Base-by-base conservation (phyloP, 2,797 vertebrate genomes). In the Salarias fasciatus region DNA sequence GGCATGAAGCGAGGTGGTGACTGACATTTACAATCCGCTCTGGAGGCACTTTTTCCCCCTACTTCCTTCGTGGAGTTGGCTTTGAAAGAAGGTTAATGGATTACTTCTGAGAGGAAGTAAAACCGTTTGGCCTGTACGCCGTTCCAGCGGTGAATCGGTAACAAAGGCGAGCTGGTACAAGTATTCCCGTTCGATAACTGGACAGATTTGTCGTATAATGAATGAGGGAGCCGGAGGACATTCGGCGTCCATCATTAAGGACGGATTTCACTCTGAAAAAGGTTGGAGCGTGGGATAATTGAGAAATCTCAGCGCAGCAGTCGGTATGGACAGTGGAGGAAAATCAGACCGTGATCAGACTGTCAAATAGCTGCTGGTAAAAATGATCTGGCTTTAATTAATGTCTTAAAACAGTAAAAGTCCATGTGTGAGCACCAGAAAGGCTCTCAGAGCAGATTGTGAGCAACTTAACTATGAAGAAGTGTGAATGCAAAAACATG, bases 21-120 rank as follows among this genome's bases (percentile, higher is more conserved):
- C 31, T 36, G 60, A 55, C 59, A 40, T 36, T 53, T 15, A 53
- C 9, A 3, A 33, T 15, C 33, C 2, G 24, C 48, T 15, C 11
- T 18, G 5, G 31, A 51, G 41, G 30, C 33, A 46, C 1, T 58
- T 55, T 70, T 8, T 57, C 40, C 43, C 14, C 8, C n/a, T n/a
- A n/a, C n/a, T n/a, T n/a, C 33, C 33, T 52, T 13, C 7, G 42
- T 24, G 14, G 57, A 14, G 28, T 28, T 37, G 9, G 33, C 63
- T 68, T 15, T 50, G 38, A 80, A 14, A 47, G 58, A 15, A 60
- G 58, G 5, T 12, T 31, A 18, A 42, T 36, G 6, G 60, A 35
- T 35, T 35, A 35, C 33, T 35, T 35, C 2, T 35, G 33, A 35
- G 33, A 6, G 9, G 33, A 9, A 6, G 33, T 6, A 9, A 35